phyloP scores from a whole-genome alignment of 2,113 vertebrate species.

The Tenrec ecaudatus region DNA sequence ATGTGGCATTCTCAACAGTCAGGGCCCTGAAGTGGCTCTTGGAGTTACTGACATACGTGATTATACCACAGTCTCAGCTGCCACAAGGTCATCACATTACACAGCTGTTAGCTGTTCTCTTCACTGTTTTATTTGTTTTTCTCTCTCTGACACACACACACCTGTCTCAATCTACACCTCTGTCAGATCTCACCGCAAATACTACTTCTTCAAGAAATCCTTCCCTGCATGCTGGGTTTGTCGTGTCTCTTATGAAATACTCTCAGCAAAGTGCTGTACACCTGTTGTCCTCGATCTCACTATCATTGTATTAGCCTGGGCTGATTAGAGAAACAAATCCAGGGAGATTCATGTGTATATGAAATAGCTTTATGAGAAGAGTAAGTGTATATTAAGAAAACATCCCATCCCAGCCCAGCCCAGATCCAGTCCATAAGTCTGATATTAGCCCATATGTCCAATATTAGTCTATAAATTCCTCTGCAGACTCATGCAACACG shows the following conservation, averaged over 20 bases:
- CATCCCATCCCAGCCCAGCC: too few species aligned
- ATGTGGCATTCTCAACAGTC: constrained; percentile 1
- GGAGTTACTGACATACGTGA: neutral
- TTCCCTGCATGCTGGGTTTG: neutral
- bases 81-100: neutral
- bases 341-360: too few species aligned
- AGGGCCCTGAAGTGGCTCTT: neutral
- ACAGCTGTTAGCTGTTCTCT: neutral
- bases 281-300: neutral
- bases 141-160: neutral
- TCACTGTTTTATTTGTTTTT: neutral
- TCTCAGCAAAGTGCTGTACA: neutral
- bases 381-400: too few species aligned
- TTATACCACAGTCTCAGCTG: neutral
- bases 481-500: too few species aligned
- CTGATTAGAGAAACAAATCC: too few species aligned
- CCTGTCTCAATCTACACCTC: neutral
- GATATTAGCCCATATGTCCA: too few species aligned
- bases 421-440: too few species aligned
- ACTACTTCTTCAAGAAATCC: neutral
- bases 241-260: neutral
- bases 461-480: too few species aligned
- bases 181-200: neutral
- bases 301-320: too few species aligned
- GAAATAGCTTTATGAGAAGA: too few species aligned